Evolutionary conservation across 2,113 vertebrate species (phyloP).

Genomic region (Balaenoptera acutorostrata): DNA sequence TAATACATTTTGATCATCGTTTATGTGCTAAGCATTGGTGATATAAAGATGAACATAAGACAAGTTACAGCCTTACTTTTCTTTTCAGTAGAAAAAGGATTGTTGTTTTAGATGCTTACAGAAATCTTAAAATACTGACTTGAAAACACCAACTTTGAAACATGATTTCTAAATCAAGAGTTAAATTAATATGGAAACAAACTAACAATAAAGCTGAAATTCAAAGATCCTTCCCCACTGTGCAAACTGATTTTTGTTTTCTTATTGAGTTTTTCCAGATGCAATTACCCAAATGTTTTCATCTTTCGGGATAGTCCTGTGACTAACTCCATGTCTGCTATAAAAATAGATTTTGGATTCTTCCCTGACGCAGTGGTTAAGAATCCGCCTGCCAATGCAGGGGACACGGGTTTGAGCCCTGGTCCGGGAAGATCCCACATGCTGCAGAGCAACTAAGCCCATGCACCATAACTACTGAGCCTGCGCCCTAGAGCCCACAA

Average conservation of each 20-base stretch:
- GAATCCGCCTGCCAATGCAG: too few relatives aligned
- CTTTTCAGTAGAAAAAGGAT: background rate
- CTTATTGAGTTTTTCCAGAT: background rate
- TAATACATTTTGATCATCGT: background rate
- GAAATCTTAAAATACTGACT: background rate
- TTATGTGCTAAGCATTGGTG: background rate
- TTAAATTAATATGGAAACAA: background rate
- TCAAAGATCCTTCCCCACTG: background rate
- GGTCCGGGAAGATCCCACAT: too few relatives aligned
- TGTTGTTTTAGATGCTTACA: background rate
- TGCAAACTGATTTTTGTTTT: background rate
- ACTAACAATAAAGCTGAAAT: background rate
- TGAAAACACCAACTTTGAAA: background rate
- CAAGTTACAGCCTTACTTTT: background rate
- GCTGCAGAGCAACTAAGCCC: too few relatives aligned
- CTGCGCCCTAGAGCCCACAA: too few relatives aligned
- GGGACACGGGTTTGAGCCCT: too few relatives aligned
- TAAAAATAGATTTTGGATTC: background rate
- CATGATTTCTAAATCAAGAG: background rate
- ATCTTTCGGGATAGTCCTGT: background rate
- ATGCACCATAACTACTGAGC: too few relatives aligned
- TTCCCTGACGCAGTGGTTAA: too few relatives aligned
- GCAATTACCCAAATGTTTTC: background rate
- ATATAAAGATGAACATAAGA: background rate
- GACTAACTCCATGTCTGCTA: background rate